Evolutionary conservation across 2,797 vertebrate genomes (phyloP), one percentile per base, ranked within the genome.

Genomic region (Echeneis naucrates): DNA sequence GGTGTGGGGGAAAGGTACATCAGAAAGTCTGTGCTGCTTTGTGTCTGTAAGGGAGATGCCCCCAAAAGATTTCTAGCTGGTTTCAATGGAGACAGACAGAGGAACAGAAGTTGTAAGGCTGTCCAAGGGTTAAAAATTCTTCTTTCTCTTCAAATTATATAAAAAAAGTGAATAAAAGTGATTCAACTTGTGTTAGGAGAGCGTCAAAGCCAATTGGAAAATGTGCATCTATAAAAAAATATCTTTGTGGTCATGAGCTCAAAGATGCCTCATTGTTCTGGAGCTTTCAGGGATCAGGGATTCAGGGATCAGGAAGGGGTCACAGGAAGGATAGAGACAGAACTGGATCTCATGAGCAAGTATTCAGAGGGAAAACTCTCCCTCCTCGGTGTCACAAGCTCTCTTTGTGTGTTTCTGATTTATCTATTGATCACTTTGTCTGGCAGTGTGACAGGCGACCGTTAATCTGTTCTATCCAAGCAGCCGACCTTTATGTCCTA

Each of bases 1-100:
- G 88, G 95, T 99, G 57, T 99, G 98, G 98, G 97, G 97, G 50
- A 99, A 99, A 99, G 98, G 97, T 99, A 94, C 3, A 21, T 4
- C 3, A 52, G 14, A 32, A 21, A 42, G 30, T 27, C 27, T 10
- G 7, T 6, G 14, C n/a, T 33, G 2, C 54, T 17, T 13, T 54
- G n/a, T 8, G 26, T 53, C 38, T 53, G 47, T 53, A 13, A 23
- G 47, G 23, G 17, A 38, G 38, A 58, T 32, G 7, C 23, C 5
- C 38, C 11, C 16, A 32, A 16, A 51, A 0, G 1, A 32, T 23
- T 53, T 2, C 33, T 56, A 35, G 48, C 13, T 42, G 14, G 5
- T 56, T 38, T 32, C n/a, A 42, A 4, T 21, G 12, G 1, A 21
- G 23, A 30, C 24, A 40, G 19, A 13, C 33, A 64, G 35, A 33